Evolutionary conservation across 1,140 invertebrate species (phyloP).

Genomic region (Diorhabda elongata): DNA sequence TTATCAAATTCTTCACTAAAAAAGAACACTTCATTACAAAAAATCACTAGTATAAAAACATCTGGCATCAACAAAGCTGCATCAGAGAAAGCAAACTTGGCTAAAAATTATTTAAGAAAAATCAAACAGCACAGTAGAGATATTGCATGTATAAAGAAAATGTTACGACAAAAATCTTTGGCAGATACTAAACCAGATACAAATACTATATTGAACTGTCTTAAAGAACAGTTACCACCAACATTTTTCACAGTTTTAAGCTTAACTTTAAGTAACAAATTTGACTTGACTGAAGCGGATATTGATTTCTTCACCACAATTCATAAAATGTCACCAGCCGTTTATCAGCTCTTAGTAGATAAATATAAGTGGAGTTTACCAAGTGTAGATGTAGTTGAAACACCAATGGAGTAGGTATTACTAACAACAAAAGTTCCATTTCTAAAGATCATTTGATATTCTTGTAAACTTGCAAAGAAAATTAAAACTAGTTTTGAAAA

Average conservation of each 20-base stretch:
- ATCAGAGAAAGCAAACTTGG: conserved; percentile 18
- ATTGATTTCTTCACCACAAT: conserved; percentile 39
- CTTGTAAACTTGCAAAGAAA: no score
- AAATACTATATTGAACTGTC: conserved; percentile 20
- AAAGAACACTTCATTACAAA: conserved; percentile 10
- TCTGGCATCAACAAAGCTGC: conserved; percentile 8
- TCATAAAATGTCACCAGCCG: conserved; percentile 36
- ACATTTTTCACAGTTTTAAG: conserved; percentile 29
- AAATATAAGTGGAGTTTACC: conserved; percentile 42
- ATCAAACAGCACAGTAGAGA: conserved; percentile 40
- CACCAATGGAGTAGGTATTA: no score
- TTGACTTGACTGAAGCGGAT: conserved; percentile 35
- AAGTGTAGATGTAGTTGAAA: conserved; percentile 30
- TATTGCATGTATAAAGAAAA: conserved; percentile 38
- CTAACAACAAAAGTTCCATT: no score
- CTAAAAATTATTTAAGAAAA: conserved; percentile 35
- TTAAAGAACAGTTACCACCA: conserved; percentile 30
- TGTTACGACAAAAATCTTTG: conserved; percentile 30
- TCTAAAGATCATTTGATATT: no score
- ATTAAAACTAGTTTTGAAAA: no score
- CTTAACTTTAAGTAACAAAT: conserved; percentile 31
- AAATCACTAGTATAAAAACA: neutral
- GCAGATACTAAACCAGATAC: conserved; percentile 25
- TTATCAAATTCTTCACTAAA: neutral
- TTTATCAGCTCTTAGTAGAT: conserved; percentile 38